Evolutionary conservation across 2,888 invertebrate genomes (phyloP).

Genomic region (Tetragonisca angustula): DNA sequence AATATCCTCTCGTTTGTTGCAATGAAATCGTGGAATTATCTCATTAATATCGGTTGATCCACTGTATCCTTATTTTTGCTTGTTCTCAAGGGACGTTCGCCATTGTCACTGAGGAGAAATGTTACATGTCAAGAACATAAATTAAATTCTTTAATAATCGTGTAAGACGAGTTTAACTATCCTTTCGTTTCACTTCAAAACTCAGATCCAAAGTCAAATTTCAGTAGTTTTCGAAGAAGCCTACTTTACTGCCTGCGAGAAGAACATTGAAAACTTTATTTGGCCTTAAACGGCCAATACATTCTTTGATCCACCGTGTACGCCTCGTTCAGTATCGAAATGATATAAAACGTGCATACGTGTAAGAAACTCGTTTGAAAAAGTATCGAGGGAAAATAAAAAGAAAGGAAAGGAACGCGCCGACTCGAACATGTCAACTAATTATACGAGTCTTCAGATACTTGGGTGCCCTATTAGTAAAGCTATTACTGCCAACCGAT

Average conservation of each 20-base stretch:
- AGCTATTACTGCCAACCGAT: slow-evolving; percentile 60
- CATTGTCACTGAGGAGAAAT: neutral
- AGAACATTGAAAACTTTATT: neutral
- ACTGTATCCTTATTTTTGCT: too few relatives aligned
- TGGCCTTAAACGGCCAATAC: too few relatives aligned
- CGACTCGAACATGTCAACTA: slow-evolving; percentile 38
- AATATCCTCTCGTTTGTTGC: neutral
- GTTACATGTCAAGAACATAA: neutral
- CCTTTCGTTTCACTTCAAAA: neutral
- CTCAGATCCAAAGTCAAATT: neutral
- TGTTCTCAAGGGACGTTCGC: too few relatives aligned
- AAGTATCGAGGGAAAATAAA: slow-evolving; percentile 4
- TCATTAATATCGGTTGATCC: neutral
- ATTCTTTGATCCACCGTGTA: too few relatives aligned
- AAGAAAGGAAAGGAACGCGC: neutral
- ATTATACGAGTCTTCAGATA: slow-evolving; percentile 47
- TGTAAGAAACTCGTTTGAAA: neutral
- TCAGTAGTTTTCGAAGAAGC: neutral
- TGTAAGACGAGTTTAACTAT: neutral
- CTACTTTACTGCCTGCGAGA: neutral
- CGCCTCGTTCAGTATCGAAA: neutral
- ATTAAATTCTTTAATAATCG: neutral
- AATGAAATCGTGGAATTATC: neutral
- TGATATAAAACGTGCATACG: too few relatives aligned
- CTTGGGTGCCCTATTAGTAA: slow-evolving; percentile 42